Percentiles rank a stretch among this genome's conserved stretches.
Evolutionary conservation across 2,797 vertebrate species (phyloP).

Genomic region (Ambastaia sidthimunki): DNA sequence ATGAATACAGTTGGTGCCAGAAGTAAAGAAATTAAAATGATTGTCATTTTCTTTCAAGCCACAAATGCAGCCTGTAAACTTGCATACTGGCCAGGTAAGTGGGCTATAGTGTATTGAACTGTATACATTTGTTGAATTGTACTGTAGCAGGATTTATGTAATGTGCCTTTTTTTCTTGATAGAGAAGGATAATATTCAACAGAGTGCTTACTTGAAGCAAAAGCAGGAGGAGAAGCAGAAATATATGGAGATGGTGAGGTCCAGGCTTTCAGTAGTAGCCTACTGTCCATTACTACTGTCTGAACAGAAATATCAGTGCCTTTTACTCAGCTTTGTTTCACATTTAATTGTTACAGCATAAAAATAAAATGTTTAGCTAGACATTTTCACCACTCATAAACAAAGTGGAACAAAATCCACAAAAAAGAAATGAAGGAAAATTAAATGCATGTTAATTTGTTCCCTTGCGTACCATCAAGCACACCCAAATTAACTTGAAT

Average conservation of each 20-base stretch:
- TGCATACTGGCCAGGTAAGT: slow-evolving; percentile 44
- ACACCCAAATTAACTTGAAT: too few relatives aligned
- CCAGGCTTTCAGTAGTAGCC: not conserved
- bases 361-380: too few relatives aligned
- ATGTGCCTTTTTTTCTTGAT: slow-evolving; percentile 13
- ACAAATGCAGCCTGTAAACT: not conserved
- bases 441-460: too few relatives aligned
- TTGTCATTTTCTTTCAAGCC: slow-evolving; percentile 25
- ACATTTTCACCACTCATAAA: too few relatives aligned
- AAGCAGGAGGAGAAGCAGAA: slow-evolving; percentile 57
- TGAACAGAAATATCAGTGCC: too few relatives aligned
- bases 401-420: too few relatives aligned
- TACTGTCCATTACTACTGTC: not conserved
- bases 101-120: not conserved
- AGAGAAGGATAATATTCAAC: slow-evolving; percentile 50
- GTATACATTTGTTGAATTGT: not conserved
- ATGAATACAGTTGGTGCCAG: too few relatives aligned
- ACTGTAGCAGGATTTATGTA: not conserved
- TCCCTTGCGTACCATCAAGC: too few relatives aligned
- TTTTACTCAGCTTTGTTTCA: too few relatives aligned
- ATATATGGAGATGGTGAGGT: slow-evolving; percentile 63
- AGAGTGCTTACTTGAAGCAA: slow-evolving; percentile 55
- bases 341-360: too few relatives aligned
- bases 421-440: too few relatives aligned
- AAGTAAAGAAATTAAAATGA: too few relatives aligned